These are phyloP conservation scores for Metallyticus violacea DNA, from an alignment of 2,888 invertebrate genomes.

Conservation along the genomic window DNA sequence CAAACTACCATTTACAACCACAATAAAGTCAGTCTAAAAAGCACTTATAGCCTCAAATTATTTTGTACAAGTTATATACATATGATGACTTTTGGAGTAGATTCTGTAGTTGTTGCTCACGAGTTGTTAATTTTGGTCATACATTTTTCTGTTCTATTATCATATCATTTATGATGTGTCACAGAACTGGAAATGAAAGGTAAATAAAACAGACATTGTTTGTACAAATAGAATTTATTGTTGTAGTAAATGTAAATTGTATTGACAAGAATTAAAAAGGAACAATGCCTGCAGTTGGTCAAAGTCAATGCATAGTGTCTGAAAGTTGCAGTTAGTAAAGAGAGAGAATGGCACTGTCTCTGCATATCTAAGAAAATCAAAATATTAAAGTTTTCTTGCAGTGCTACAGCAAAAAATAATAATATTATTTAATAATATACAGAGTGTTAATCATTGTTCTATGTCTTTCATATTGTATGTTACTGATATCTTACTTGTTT, in stretches of 20 bases:
- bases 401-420: neutral
- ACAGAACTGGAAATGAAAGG: neutral
- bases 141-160: neutral
- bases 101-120: neutral
- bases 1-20: too few species aligned
- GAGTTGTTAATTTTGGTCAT: neutral
- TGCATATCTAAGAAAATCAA: neutral
- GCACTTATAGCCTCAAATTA: too few species aligned
- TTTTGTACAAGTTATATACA: too few species aligned
- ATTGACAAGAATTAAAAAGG: neutral
- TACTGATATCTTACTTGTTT: slow-evolving; percentile 10
- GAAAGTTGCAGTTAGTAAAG: neutral
- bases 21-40: too few species aligned
- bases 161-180: neutral
- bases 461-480: slow-evolving; percentile 14
- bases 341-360: neutral
- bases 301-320: neutral
- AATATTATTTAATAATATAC: slow-evolving; percentile 7
- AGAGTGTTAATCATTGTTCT: slow-evolving; percentile 12
- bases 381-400: neutral
- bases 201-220: too few species aligned
- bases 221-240: neutral
- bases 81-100: neutral
- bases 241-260: neutral
- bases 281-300: too few species aligned